Percentiles rank a stretch among this genome's conserved stretches.
Evolutionary conservation across 2,888 invertebrate genomes (phyloP).

Genomic region (Copidosoma aretas): DNA sequence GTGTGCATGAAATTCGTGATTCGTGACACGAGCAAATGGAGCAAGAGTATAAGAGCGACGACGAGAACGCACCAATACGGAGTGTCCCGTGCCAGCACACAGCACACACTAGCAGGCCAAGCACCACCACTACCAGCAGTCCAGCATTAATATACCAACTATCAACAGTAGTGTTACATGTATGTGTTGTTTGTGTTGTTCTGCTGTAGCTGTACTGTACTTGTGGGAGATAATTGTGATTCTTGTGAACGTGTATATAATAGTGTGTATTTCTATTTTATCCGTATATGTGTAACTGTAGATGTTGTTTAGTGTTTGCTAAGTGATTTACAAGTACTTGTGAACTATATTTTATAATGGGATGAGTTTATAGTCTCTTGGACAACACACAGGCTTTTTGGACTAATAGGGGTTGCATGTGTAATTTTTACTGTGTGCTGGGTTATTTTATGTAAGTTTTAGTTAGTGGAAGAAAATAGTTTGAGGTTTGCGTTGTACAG

Average conservation of each 20-base stretch:
- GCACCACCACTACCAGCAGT: too few species aligned
- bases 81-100: background rate
- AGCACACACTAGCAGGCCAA: too few species aligned
- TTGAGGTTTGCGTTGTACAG: too few species aligned
- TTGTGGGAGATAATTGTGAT: background rate
- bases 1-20: background rate
- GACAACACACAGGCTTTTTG: background rate
- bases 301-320: background rate
- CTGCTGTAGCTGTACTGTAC: background rate
- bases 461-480: too few species aligned
- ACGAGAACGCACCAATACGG: background rate
- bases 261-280: too few species aligned
- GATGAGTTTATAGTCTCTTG: background rate
- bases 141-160: too few species aligned
- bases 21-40: background rate
- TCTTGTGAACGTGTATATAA: background rate
- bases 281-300: background rate
- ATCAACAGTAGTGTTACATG: too few species aligned
- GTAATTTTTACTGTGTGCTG: too few species aligned
- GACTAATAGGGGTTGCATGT: background rate
- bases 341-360: background rate
- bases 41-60: background rate
- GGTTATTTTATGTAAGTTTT: too few species aligned
- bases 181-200: background rate
- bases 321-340: background rate